Evolutionary conservation across 2,113 vertebrate genomes (phyloP), one percentile per base, ranked within the genome.

Genomic region (Gallinago media): DNA sequence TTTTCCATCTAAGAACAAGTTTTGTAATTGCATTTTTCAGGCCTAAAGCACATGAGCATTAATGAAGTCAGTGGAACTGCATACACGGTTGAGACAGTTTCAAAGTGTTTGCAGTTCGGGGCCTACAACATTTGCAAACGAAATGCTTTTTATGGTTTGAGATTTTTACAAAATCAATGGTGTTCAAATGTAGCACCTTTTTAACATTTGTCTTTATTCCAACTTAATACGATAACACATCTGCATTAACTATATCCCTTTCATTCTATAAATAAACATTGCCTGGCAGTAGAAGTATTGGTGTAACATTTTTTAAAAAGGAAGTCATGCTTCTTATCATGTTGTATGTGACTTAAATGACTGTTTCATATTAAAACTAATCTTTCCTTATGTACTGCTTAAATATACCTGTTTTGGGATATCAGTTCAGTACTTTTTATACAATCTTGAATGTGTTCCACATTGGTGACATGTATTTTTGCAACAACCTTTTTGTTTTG

Each of bases 391-490:
- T 93, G 98, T 98, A 98, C 98, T 98, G 98, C 97, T 98, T 98
- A 98, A 96, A 98, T 98, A 98, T 98, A 96, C 98, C 98, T 98
- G 97, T 97, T 98, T 98, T 94, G 98, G 97, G 98, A 98, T 98
- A 98, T 98, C 97, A 97, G 97, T 98, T 98, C 98, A 98, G 98
- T 98, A 98, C 98, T 98, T 98, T 97, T 98, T 97, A 98, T 98
- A 98, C 96, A 77, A 98, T 97, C 95, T 97, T 97, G 96, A 98
- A 97, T 98, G 97, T 98, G 98, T 98, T 98, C 98, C 98, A 98
- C 98, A 98, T 98, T 98, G 98, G 98, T 98, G 98, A 98, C 98
- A 98, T 98, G 98, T 98, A 98, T 98, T 98, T 98, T 98, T 98
- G 96, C 97, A 97, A 94, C 94, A 92, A 92, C 82, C 90, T 96